Evolutionary conservation across 2,888 invertebrate genomes (phyloP), one percentile per base, ranked within the genome.

Genomic region (Netelia melanura): DNA sequence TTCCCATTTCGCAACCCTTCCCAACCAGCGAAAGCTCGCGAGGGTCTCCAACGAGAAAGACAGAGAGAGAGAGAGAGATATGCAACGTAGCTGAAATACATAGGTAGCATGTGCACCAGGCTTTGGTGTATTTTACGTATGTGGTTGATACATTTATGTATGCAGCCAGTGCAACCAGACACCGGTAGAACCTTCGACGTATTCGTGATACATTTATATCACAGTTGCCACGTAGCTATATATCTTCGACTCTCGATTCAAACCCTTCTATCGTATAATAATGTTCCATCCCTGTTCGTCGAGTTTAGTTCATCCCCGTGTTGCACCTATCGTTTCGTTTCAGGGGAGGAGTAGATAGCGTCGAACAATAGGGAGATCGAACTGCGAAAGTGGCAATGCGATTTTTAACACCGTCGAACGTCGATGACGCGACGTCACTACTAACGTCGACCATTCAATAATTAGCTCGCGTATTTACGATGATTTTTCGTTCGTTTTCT

Each of bases 31-130:
- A 38, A 38, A 38, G 38, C 38, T 38, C 38, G 38, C 38, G 6
- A 38, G 5, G 38, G 38, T 38, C 38, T 38, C 38, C 6, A 38
- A 6, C 38, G 38, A 30, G 61, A 54, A 25, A 67, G 25, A 52
- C 17, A 52, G 11, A 17, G 67, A 17, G 11, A 67, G n/a, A 14
- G 1, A 64, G 43, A 43, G 11, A 17, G n/a, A 21, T 54, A 52
- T 65, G 72, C 44, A 76, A 70, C 30, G 75, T 17, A 8, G 62
- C 70, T 38, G 67, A 61, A 56, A 68, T 71, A 74, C 54, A 64
- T 70, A 48, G 67, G 25, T 21, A 14, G 52, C 48, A 68, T 52
- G 23, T 80, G 52, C 30, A 23, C 75, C 38, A 38, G 68, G 23
- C 6, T 38, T 38, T 38, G 54, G 52, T 68, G 25, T 67, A 67